Conservation (phyloP, 2,888 invertebrate genomes). For the Polyommatus iphigenia region DNA sequence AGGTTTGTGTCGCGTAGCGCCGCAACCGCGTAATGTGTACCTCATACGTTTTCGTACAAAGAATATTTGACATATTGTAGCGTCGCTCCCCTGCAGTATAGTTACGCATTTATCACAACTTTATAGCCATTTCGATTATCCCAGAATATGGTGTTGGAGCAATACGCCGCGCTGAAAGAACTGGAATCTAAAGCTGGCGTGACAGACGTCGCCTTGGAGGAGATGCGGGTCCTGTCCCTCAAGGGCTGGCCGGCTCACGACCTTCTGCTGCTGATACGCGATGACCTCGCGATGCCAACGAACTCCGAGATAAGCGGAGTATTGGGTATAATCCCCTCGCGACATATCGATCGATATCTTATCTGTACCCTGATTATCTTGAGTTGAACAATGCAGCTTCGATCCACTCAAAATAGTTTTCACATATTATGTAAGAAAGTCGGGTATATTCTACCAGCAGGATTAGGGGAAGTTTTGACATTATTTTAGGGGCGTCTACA, state of each 20-base stretch:
- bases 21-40: too few relatives aligned
- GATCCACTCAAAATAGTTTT: not conserved
- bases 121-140: not conserved
- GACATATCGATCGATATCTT: slow-evolving; percentile 31
- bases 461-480: too few relatives aligned
- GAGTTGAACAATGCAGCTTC: not conserved
- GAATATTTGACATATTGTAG: too few relatives aligned
- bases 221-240: slow-evolving; percentile 65
- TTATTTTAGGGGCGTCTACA: too few relatives aligned
- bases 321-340: slow-evolving; percentile 52
- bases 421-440: too few relatives aligned
- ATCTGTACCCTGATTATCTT: not conserved
- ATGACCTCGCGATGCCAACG: slow-evolving; percentile 51
- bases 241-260: slow-evolving; percentile 66
- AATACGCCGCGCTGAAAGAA: slow-evolving; percentile 60
- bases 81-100: too few relatives aligned
- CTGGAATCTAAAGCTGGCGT: slow-evolving; percentile 58
- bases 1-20: too few relatives aligned
- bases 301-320: slow-evolving; percentile 55
- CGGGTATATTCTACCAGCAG: too few relatives aligned
- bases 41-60: too few relatives aligned
- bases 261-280: slow-evolving; percentile 58
- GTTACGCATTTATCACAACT: too few relatives aligned
- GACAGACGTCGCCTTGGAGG: slow-evolving; percentile 55
- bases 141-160: slow-evolving; percentile 61